phyloP scores from a whole-genome alignment of 2,888 invertebrate species.

The Diarsia mendica region DNA sequence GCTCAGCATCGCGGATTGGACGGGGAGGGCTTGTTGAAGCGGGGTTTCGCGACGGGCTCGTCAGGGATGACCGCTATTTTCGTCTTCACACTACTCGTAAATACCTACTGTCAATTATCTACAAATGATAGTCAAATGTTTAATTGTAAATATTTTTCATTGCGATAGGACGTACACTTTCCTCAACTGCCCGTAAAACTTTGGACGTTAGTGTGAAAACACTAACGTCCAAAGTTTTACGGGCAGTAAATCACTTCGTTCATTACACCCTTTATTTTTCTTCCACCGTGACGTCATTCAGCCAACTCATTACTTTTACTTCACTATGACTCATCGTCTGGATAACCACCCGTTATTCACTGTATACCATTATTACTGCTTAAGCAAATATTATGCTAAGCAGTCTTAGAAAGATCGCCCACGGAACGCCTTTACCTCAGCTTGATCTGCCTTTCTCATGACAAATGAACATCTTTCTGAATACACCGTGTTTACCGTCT shows the following conservation, averaged over 20 bases:
- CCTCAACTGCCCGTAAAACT: too few species aligned
- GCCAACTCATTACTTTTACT: slow-evolving; percentile 18
- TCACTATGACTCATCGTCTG: slow-evolving; percentile 36
- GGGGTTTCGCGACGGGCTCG: too few species aligned
- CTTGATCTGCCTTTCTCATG: slow-evolving; percentile 29
- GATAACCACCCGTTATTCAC: slow-evolving; percentile 37
- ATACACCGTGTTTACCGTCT: slow-evolving; percentile 18
- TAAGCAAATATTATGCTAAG: slow-evolving; percentile 46
- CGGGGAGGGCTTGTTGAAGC: too few species aligned
- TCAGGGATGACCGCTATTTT: too few species aligned
- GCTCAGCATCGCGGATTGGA: too few species aligned
- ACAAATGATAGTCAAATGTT: too few species aligned
- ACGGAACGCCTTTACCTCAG: slow-evolving; percentile 19
- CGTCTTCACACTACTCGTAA: too few species aligned
- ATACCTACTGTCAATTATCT: too few species aligned
- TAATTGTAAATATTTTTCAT: not conserved
- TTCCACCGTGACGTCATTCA: slow-evolving; percentile 15
- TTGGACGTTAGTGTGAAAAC: too few species aligned
- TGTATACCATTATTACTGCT: slow-evolving; percentile 8
- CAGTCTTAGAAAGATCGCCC: slow-evolving; percentile 43
- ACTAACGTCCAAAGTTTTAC: not conserved
- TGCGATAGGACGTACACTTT: not conserved
- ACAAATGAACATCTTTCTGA: slow-evolving; percentile 49
- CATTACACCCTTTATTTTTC: slow-evolving; percentile 6
- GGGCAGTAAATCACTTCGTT: not conserved